Evolutionary conservation across 2,797 vertebrate genomes (phyloP).

Genomic region (Falco naumanni): DNA sequence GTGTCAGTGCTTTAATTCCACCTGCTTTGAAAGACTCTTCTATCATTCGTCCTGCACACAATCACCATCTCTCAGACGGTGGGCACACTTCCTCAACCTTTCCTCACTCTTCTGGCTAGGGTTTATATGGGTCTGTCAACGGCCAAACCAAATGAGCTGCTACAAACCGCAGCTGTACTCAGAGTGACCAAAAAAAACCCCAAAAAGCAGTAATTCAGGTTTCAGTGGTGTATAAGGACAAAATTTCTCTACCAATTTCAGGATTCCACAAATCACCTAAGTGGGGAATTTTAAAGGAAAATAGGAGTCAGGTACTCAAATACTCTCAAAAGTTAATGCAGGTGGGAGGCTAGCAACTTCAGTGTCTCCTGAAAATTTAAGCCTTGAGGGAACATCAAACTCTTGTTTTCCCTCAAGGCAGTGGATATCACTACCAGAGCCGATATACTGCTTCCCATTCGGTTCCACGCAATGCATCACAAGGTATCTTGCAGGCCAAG

Average conservation of each 20-base stretch:
- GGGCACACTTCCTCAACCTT: not conserved
- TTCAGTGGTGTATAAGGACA: not conserved
- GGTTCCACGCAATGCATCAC: not conserved
- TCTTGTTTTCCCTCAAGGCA: not conserved
- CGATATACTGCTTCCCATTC: not conserved
- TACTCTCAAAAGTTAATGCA: not conserved
- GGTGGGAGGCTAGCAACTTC: not conserved
- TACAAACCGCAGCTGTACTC: not conserved
- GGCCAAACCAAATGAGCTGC: constrained; percentile 3
- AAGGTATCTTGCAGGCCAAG: not conserved
- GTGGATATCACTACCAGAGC: not conserved
- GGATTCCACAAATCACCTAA: not conserved
- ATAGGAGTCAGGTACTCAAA: not conserved
- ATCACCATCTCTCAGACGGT: not conserved
- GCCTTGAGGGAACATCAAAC: not conserved
- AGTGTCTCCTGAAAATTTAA: not conserved
- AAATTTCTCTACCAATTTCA: not conserved
- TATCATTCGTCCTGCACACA: not conserved
- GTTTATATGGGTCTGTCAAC: not conserved
- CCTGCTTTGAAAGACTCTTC: not conserved
- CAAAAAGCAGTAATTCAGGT: not conserved
- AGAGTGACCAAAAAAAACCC: not conserved
- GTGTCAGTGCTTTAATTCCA: not conserved
- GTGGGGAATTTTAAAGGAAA: not conserved
- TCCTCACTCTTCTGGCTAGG: not conserved